Evolutionary conservation across 2,888 invertebrate genomes (phyloP).

Genomic region (Pterostichus madidus): DNA sequence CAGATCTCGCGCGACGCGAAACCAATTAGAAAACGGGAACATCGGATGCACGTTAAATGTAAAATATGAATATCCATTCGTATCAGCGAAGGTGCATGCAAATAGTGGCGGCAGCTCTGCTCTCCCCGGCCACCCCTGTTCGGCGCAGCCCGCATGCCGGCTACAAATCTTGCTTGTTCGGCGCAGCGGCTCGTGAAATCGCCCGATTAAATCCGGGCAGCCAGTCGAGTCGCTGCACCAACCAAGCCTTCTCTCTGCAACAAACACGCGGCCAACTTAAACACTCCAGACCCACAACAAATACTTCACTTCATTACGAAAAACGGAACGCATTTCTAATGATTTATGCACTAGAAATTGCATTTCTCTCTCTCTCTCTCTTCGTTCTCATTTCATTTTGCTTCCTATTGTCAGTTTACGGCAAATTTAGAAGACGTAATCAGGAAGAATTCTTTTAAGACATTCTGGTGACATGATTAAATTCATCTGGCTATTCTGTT

Average conservation of each 20-base stretch:
- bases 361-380: conserved; percentile 10
- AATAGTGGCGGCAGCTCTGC: conserved; percentile 30
- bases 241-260: background rate
- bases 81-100: conserved; percentile 68
- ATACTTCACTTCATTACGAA: conserved; percentile 39
- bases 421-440: no score
- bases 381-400: no score
- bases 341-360: conserved; percentile 26
- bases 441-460: no score
- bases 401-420: no score
- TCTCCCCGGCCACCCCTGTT: background rate
- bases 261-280: conserved; percentile 14
- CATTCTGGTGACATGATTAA: no score
- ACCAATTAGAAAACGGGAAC: conserved; percentile 72
- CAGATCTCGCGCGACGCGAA: conserved; percentile 67
- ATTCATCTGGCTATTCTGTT: no score
- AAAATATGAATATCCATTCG: conserved; percentile 72
- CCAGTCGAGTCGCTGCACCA: conserved; percentile 47
- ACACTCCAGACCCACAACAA: conserved; percentile 31
- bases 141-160: conserved; percentile 66
- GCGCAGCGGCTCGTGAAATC: conserved; percentile 71
- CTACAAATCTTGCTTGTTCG: conserved; percentile 72
- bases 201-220: conserved; percentile 70
- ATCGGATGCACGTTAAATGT: conserved; percentile 71
- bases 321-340: conserved; percentile 24